Evolutionary conservation across 2,797 vertebrate species (phyloP), one percentile per base, ranked within the genome.

Genomic region (Esox masquinongy): DNA sequence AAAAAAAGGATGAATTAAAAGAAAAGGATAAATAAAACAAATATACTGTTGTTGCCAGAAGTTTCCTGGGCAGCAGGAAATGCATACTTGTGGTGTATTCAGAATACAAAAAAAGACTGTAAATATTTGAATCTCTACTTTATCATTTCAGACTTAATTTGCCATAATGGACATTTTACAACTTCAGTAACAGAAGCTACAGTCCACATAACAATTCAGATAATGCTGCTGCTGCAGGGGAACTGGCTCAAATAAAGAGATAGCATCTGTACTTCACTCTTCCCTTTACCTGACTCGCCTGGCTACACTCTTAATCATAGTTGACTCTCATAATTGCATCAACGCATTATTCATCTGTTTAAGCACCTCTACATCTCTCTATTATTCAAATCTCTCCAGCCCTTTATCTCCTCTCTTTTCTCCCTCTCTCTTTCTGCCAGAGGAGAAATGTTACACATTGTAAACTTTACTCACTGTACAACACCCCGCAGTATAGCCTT

Each of bases 381-480:
- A 4, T 22, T 36, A 43, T 49, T 14, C 43, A 5, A 51, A 22
- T 51, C 22, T 75, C n/a, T 39, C 16, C 49, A 9, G 17, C 22
- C 53, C n/a, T 73, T 43, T 68, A 50, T 49, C 51, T 73, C 69
- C 68, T 70, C 68, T 72, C 72, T 70, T 17, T 76, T 83, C 19
- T 24, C 29, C 9, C 50, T 69, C 34, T 50, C 50, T 26, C n/a
- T 70, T 66, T 78, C 82, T 79, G 79, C 86, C 84, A 77, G 84
- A 75, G 77, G 81, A 77, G 73, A 91, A 92, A 90, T 93, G 92
- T 92, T 85, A 79, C 88, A 90, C 89, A 83, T 89, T 92, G 92
- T 94, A 91, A 92, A 92, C 78, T 90, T 91, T 83, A 87, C 86
- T 90, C 85, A 77, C 86, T 76, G 86, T 85, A 90, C 90, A 89